Conservation (phyloP, 2,888 invertebrate genomes). For the Pheosia gnoma region DNA sequence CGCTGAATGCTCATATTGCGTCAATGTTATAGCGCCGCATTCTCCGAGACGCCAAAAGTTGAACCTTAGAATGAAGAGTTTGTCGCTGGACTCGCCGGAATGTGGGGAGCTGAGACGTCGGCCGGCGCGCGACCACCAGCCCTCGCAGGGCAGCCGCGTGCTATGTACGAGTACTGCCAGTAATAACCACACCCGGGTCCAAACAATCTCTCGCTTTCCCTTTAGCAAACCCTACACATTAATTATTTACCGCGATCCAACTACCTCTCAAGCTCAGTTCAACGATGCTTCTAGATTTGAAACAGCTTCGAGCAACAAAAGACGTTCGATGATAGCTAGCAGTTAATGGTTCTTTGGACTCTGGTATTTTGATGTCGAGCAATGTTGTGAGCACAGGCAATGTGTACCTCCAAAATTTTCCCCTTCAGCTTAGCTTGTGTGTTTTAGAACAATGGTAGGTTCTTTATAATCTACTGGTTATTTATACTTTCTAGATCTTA, state of each 20-base stretch:
- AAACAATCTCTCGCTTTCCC: conserved; percentile 58
- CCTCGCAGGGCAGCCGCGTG: conserved; percentile 84
- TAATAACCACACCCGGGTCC: conserved; percentile 61
- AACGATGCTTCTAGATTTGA: too few species aligned
- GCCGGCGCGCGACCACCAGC: conserved; percentile 72
- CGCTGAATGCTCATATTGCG: conserved; percentile 62
- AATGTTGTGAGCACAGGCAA: conserved; percentile 67
- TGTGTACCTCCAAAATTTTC: conserved; percentile 58
- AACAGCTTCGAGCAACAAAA: too few species aligned
- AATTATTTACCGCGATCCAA: neutral
- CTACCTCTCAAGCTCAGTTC: too few species aligned
- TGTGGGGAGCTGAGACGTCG: conserved; percentile 92
- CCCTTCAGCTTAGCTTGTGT: conserved; percentile 75
- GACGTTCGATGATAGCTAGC: conserved; percentile 9
- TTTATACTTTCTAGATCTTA: conserved; percentile 51
- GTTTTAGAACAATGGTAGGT: conserved; percentile 53
- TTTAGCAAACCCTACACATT: neutral
- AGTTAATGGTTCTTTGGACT: conserved; percentile 64
- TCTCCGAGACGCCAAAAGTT: conserved; percentile 98
- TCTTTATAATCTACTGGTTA: conserved; percentile 38
- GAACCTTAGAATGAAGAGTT: conserved; percentile 98
- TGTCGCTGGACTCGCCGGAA: conserved; percentile 98
- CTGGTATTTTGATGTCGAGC: conserved; percentile 62
- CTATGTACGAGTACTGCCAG: conserved; percentile 83
- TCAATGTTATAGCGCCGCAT: conserved; percentile 92